Percentiles rank a stretch among this genome's conserved stretches.
Evolutionary conservation across 2,113 vertebrate genomes (phyloP).

Genomic region (Lagenorhynchus albirostris): DNA sequence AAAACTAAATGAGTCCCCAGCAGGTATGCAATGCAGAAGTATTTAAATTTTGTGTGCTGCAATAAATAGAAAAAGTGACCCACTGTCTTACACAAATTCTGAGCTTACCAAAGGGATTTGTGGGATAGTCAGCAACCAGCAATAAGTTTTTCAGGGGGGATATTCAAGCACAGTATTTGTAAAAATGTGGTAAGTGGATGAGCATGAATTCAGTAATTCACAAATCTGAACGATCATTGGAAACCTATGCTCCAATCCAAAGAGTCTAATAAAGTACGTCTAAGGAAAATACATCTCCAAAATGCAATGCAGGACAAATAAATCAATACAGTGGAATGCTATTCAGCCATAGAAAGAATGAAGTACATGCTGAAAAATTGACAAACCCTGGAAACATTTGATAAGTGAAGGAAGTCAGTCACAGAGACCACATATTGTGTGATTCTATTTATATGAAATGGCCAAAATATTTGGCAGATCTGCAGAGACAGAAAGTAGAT

Average conservation of each 20-base stretch:
- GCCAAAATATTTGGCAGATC: background rate
- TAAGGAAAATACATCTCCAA: background rate
- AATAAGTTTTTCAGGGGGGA: background rate
- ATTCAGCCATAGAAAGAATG: background rate
- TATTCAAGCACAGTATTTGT: background rate
- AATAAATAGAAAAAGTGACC: background rate
- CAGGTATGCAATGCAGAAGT: background rate
- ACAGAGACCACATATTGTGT: background rate
- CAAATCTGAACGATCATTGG: background rate
- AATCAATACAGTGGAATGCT: background rate
- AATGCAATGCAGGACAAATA: background rate
- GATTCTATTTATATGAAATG: background rate
- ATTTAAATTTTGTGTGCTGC: background rate
- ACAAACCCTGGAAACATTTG: background rate
- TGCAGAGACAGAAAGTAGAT: background rate
- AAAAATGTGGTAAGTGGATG: background rate
- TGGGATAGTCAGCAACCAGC: background rate
- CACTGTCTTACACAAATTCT: background rate
- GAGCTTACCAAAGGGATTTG: background rate
- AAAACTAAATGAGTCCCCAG: background rate
- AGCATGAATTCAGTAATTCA: background rate
- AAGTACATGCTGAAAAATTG: background rate
- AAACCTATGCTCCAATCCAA: background rate
- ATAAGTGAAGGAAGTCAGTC: background rate
- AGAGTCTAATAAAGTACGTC: background rate